Conservation (phyloP, 2,797 vertebrate genomes). For the Scomberomorus guttatus region DNA sequence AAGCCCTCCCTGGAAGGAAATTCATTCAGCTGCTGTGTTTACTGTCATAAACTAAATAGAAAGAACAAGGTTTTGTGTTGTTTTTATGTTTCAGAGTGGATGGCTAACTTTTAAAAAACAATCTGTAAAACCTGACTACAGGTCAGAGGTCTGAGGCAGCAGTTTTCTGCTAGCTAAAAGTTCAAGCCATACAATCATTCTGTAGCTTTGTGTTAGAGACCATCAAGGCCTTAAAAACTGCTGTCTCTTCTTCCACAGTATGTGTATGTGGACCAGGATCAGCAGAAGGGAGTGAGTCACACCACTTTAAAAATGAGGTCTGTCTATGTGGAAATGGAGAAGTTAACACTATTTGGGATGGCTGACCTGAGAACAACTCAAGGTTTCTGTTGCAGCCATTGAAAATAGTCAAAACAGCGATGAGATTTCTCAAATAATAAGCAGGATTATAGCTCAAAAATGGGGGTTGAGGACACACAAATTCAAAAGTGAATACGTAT, state of each 20-base stretch:
- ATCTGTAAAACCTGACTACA: neutral
- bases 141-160: constrained; percentile 6
- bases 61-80: neutral
- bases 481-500: neutral
- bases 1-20: neutral
- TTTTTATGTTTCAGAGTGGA: neutral
- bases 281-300: constrained; percentile 17
- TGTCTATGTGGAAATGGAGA: constrained; percentile 34
- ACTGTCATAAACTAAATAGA: neutral
- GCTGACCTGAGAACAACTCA: constrained; percentile 23
- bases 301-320: constrained; percentile 11
- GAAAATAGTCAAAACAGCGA: constrained; percentile 23
- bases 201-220: constrained; percentile 1
- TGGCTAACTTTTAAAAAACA: neutral
- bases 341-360: constrained; percentile 31
- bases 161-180: neutral
- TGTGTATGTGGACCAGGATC: constrained; percentile 20
- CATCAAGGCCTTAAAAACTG: neutral
- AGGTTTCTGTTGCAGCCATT: neutral
- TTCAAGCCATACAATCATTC: constrained; percentile 16
- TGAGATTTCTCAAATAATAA: no score
- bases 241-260: neutral
- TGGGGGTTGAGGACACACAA: neutral
- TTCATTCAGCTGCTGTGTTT: no score
- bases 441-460: neutral